These are phyloP conservation scores for Athalia circularis DNA, from an alignment of 2,888 invertebrate species.

Conservation along the genomic window DNA sequence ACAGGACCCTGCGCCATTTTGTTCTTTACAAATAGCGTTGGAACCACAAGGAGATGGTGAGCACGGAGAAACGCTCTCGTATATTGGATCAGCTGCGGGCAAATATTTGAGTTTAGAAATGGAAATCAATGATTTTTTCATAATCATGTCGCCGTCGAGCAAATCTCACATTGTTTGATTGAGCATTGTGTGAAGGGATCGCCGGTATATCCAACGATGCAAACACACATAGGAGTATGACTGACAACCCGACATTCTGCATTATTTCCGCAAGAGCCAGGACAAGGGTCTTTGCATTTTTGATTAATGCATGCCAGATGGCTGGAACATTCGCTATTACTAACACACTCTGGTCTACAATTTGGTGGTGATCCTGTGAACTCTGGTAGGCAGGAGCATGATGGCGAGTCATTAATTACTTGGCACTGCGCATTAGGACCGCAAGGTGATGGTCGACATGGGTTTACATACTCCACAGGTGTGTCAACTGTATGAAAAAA, in stretches of 20 bases:
- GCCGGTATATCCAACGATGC: slow-evolving; percentile 80
- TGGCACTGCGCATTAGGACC: slow-evolving; percentile 81
- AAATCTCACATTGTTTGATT: slow-evolving; percentile 57
- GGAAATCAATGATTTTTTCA: background rate
- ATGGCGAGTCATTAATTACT: slow-evolving; percentile 78
- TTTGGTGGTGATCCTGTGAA: slow-evolving; percentile 82
- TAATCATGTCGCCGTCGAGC: background rate
- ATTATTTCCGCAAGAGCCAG: slow-evolving; percentile 83
- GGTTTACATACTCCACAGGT: slow-evolving; percentile 74
- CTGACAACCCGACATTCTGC: slow-evolving; percentile 83
- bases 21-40: slow-evolving; percentile 80
- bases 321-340: slow-evolving; percentile 82
- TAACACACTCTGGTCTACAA: slow-evolving; percentile 84
- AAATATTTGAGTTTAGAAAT: slow-evolving; percentile 1
- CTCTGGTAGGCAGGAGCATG: slow-evolving; percentile 82
- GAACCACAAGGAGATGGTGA: slow-evolving; percentile 82
- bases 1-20: slow-evolving; percentile 80
- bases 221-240: slow-evolving; percentile 82
- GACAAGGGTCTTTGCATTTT: slow-evolving; percentile 81
- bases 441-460: slow-evolving; percentile 82
- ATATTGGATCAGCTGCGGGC: slow-evolving; percentile 62
- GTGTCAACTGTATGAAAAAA: slow-evolving; percentile 58
- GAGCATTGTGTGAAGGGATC: slow-evolving; percentile 83
- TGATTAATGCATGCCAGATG: slow-evolving; percentile 83
- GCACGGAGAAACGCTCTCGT: slow-evolving; percentile 80